These are phyloP conservation scores for Rhinella marina DNA, from an alignment of 2,797 vertebrate species.

Conservation along the genomic window DNA sequence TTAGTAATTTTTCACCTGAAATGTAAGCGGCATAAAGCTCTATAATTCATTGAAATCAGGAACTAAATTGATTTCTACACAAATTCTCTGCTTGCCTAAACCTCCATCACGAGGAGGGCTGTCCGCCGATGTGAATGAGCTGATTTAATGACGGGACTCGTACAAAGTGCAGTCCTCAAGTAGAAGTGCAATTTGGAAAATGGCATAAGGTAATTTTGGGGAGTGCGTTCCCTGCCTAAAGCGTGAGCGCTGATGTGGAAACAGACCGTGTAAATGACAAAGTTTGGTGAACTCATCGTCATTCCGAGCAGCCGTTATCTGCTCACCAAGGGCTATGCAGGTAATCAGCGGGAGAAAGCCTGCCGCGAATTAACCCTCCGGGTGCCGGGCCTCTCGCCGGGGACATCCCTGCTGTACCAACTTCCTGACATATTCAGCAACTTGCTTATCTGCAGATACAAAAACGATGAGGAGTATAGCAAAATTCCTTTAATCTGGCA, in stretches of 20 bases:
- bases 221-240: conserved; percentile 47
- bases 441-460: background rate
- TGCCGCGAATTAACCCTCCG: conserved; percentile 11
- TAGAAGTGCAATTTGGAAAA: conserved; percentile 62
- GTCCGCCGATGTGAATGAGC: conserved; percentile 72
- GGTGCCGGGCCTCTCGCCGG: background rate
- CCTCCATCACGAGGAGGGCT: conserved; percentile 68
- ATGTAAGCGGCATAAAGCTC: conserved; percentile 75
- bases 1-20: conserved; percentile 77
- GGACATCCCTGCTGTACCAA: background rate
- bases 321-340: conserved; percentile 46
- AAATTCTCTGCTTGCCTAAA: conserved; percentile 78
- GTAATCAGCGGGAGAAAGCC: conserved; percentile 42
- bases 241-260: conserved; percentile 55
- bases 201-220: conserved; percentile 61
- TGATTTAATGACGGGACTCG: conserved; percentile 57
- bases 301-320: conserved; percentile 42
- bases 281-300: conserved; percentile 55
- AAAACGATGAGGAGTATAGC: background rate
- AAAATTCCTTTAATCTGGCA: background rate
- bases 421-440: background rate
- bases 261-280: conserved; percentile 59
- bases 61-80: conserved; percentile 81
- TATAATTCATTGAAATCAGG: conserved; percentile 74
- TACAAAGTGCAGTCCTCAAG: conserved; percentile 49